A percentile compares a stretch with the other conserved stretches of the same genome.
Evolutionary conservation across 2,888 invertebrate genomes (phyloP).

Genomic region (Chaitophorus viminalis): DNA sequence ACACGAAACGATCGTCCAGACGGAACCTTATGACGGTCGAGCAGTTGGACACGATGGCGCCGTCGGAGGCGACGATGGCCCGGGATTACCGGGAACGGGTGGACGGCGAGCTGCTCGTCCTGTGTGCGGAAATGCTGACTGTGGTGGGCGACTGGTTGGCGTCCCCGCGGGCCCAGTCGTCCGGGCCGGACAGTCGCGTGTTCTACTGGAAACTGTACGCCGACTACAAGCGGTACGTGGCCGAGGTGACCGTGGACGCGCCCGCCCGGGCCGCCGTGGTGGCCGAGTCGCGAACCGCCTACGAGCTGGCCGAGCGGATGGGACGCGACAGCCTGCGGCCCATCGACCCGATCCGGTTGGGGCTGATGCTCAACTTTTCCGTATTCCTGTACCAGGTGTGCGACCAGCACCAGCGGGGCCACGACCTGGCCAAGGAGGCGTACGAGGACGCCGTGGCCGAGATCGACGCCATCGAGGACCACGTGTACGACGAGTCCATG

Average conservation of each 20-base stretch:
- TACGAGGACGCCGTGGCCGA: conserved; percentile 38
- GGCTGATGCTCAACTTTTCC: conserved; percentile 49
- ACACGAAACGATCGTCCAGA: conserved; percentile 22
- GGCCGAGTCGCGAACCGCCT: conserved; percentile 20
- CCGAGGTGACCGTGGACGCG: conserved; percentile 13
- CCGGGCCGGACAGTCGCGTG: neutral
- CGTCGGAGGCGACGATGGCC: neutral
- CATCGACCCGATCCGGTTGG: conserved; percentile 38
- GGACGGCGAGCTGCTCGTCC: neutral
- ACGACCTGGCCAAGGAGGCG: conserved; percentile 42
- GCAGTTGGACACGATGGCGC: neutral
- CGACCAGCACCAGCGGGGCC: neutral
- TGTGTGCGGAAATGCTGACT: conserved; percentile 25
- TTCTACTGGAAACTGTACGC: conserved; percentile 43
- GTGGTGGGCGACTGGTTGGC: neutral
- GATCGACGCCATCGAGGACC: conserved; percentile 9
- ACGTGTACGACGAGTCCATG: conserved; percentile 16
- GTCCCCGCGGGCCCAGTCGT: neutral
- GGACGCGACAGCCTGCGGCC: neutral
- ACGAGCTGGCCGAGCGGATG: conserved; percentile 19
- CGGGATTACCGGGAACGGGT: neutral
- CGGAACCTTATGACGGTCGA: conserved; percentile 21
- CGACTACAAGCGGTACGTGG: conserved; percentile 45
- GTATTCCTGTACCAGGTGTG: conserved; percentile 55
- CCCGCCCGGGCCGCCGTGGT: neutral